A percentile compares a stretch with the other conserved stretches of the same genome.
These are phyloP conservation scores for Thamnaconus septentrionalis DNA, from an alignment of 2,113 vertebrate species.

Conservation along the genomic window DNA sequence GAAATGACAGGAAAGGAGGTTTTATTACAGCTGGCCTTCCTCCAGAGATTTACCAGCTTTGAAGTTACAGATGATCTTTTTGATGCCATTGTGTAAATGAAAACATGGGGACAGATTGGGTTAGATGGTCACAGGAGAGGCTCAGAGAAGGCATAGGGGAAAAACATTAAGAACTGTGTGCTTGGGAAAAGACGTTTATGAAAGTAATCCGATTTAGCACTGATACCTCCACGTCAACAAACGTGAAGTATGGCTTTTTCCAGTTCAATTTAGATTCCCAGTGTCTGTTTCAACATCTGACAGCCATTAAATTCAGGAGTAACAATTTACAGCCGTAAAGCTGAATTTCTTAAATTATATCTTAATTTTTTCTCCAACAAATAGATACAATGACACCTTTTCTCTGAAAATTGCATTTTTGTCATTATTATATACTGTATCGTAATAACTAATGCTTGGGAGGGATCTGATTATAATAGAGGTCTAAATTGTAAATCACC, in stretches of 20 bases:
- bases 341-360: too few relatives aligned
- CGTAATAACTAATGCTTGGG: too few relatives aligned
- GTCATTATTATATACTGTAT: too few relatives aligned
- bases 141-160: too few relatives aligned
- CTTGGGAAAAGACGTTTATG: too few relatives aligned
- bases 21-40: slow-evolving; percentile 25
- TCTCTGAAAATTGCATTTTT: too few relatives aligned
- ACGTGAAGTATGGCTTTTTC: background rate
- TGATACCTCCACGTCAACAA: background rate
- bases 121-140: background rate
- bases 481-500: too few relatives aligned
- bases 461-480: too few relatives aligned
- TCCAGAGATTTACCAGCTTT: slow-evolving; percentile 30
- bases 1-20: slow-evolving; percentile 17
- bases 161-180: too few relatives aligned
- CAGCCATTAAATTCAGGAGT: background rate
- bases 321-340: background rate
- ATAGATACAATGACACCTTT: too few relatives aligned
- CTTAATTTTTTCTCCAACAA: too few relatives aligned
- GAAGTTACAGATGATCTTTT: slow-evolving; percentile 4
- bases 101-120: slow-evolving; percentile 9
- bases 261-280: background rate
- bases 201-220: background rate
- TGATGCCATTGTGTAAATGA: slow-evolving; percentile 28
- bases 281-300: background rate